A percentile compares a stretch with the other conserved stretches of the same genome.
Conservation (phyloP, 2,113 vertebrate genomes). For the Salminus brasiliensis region DNA sequence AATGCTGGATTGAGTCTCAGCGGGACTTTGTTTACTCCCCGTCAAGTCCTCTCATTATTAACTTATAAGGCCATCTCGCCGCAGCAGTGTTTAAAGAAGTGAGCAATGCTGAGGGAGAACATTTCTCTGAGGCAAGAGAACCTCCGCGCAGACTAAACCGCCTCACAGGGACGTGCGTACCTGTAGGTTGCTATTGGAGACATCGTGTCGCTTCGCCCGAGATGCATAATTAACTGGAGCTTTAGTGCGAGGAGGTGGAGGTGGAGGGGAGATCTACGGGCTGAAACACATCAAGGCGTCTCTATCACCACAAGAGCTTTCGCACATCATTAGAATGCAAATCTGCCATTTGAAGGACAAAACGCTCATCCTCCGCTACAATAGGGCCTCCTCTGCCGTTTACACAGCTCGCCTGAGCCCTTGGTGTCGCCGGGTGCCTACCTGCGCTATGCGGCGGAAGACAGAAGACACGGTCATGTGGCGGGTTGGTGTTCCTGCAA, state of each 20-base stretch:
- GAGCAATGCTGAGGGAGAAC: constrained; percentile 17
- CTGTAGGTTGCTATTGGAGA: constrained; percentile 58
- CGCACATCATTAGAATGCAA: constrained; percentile 59
- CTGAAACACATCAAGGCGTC: constrained; percentile 52
- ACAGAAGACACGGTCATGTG: constrained; percentile 16
- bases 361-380: constrained; percentile 49
- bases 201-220: constrained; percentile 44
- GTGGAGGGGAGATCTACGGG: constrained; percentile 53
- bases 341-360: constrained; percentile 60
- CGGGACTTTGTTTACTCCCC: constrained; percentile 43
- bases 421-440: constrained; percentile 13
- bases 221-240: constrained; percentile 59
- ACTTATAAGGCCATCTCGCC: constrained; percentile 44
- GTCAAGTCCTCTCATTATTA: constrained; percentile 53
- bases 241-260: constrained; percentile 45
- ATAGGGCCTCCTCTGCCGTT: constrained; percentile 35
- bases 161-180: constrained; percentile 39
- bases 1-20: constrained; percentile 22
- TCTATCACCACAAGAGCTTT: constrained; percentile 45
- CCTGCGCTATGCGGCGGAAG: constrained; percentile 15
- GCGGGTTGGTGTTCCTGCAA: neutral
- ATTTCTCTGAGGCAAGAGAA: constrained; percentile 37
- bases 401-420: constrained; percentile 24
- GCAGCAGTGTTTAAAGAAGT: constrained; percentile 42
- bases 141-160: constrained; percentile 27